Conservation (phyloP, 1,140 invertebrate genomes). For the Bacillus rossius region DNA sequence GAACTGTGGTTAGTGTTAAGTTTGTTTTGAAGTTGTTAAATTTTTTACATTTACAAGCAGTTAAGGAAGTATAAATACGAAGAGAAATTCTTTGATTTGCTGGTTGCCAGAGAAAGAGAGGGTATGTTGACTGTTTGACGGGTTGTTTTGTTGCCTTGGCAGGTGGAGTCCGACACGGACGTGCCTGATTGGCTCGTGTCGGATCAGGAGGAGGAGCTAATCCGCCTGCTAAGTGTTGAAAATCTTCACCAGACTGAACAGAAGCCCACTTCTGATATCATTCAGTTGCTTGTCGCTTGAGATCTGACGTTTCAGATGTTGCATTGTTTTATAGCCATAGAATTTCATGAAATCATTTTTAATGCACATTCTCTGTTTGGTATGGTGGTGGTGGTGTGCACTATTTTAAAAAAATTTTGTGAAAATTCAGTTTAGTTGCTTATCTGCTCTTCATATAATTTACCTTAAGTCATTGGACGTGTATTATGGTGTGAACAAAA, state of each 20-base stretch:
- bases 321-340: too few relatives aligned
- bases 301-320: too few relatives aligned
- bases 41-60: background rate
- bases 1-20: background rate
- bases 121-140: slow-evolving; percentile 1
- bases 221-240: slow-evolving; percentile 53
- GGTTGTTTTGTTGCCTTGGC: slow-evolving; percentile 34
- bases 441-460: too few relatives aligned
- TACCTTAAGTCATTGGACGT: too few relatives aligned
- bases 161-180: slow-evolving; percentile 56
- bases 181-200: slow-evolving; percentile 64
- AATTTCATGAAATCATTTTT: too few relatives aligned
- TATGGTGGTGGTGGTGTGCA: too few relatives aligned
- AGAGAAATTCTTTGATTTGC: background rate
- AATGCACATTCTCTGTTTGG: too few relatives aligned
- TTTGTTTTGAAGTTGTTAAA: background rate
- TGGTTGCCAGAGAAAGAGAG: background rate
- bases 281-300: slow-evolving; percentile 19
- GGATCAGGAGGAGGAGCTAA: slow-evolving; percentile 71
- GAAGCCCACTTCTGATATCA: slow-evolving; percentile 24
- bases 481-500: too few relatives aligned
- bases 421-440: too few relatives aligned
- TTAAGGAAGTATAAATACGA: background rate
- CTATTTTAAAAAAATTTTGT: too few relatives aligned
- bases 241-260: slow-evolving; percentile 28